A percentile compares a stretch with the other conserved stretches of the same genome.
phyloP scores from a whole-genome alignment of 2,113 vertebrate species.

The Cyprinodon tularosa region DNA sequence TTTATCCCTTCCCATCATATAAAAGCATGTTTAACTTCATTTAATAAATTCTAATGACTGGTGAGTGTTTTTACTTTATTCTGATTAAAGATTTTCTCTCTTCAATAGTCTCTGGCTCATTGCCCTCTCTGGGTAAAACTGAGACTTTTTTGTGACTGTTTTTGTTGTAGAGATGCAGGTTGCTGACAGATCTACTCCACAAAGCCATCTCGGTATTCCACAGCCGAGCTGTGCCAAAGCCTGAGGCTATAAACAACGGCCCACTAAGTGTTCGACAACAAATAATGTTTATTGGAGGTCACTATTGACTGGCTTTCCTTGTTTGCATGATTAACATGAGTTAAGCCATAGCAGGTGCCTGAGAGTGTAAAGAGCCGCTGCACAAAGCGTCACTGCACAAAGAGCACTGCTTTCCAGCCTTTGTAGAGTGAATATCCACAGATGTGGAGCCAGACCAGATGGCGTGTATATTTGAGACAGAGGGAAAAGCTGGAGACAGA shows the following conservation, averaged over 20 bases:
- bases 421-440: slow-evolving; percentile 76
- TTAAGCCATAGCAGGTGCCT: slow-evolving; percentile 77
- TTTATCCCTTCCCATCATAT: neutral
- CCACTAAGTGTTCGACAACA: slow-evolving; percentile 47
- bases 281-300: slow-evolving; percentile 49
- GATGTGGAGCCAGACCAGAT: slow-evolving; percentile 79
- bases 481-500: slow-evolving; percentile 67
- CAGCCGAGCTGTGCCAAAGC: slow-evolving; percentile 27
- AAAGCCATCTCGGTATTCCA: slow-evolving; percentile 25
- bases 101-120: slow-evolving; percentile 29
- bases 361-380: slow-evolving; percentile 49
- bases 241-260: slow-evolving; percentile 51
- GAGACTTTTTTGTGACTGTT: slow-evolving; percentile 26
- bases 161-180: slow-evolving; percentile 8
- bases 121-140: slow-evolving; percentile 16
- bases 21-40: slow-evolving; percentile 29
- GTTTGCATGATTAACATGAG: slow-evolving; percentile 64
- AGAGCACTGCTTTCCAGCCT: slow-evolving; percentile 69
- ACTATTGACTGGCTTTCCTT: slow-evolving; percentile 58
- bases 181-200: slow-evolving; percentile 40
- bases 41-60: slow-evolving; percentile 45
- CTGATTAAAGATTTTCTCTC: slow-evolving; percentile 29
- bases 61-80: slow-evolving; percentile 48
- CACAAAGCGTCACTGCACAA: slow-evolving; percentile 59
- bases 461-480: slow-evolving; percentile 69